A percentile compares a stretch with the other conserved stretches of the same genome.
phyloP scores from a whole-genome alignment of 2,113 vertebrate species.

The Nematolebias whitei region DNA sequence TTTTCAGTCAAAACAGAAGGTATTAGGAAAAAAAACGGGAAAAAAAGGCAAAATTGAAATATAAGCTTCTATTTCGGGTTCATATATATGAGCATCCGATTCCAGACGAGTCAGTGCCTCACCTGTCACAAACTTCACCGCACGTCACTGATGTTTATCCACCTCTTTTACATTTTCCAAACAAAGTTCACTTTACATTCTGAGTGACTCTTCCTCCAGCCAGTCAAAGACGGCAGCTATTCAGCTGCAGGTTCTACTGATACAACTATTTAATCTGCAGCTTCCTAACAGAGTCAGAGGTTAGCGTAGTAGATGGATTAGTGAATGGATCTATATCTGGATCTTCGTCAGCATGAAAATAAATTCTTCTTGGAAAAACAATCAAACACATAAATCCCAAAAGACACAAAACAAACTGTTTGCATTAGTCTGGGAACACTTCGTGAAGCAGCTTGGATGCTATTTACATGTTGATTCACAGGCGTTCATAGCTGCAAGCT shows the following conservation, averaged over 20 bases:
- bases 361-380: background rate
- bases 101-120: no score
- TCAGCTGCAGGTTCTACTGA: background rate
- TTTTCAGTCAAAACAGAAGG: no score
- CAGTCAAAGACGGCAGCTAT: background rate
- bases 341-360: background rate
- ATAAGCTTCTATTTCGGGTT: no score
- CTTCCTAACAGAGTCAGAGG: background rate
- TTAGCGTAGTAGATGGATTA: background rate
- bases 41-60: no score
- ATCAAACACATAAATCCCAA: background rate
- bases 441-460: background rate
- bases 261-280: background rate
- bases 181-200: constrained; percentile 9
- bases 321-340: background rate
- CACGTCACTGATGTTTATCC: constrained; percentile 54
- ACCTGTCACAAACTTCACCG: no score
- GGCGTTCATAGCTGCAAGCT: background rate
- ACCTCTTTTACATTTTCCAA: constrained; percentile 29
- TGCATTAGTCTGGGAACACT: no score
- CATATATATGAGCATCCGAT: no score
- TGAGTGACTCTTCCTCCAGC: constrained; percentile 15
- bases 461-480: background rate
- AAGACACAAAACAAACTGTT: background rate
- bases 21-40: no score